These are phyloP conservation scores for Cylas formicarius DNA, from an alignment of 1,140 invertebrate species.

Conservation along the genomic window DNA sequence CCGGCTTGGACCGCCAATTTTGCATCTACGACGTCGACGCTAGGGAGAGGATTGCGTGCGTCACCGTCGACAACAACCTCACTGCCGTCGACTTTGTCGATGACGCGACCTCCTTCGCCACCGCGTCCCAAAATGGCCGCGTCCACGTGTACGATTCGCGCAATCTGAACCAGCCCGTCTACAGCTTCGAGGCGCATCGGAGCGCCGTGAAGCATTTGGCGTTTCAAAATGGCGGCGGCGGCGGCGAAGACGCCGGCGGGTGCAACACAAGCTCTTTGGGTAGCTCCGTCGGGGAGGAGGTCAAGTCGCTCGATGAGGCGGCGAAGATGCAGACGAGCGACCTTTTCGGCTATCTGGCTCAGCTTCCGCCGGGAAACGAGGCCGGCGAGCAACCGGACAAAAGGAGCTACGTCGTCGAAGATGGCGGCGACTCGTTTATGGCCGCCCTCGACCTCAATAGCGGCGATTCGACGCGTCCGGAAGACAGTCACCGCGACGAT, in stretches of 20 bases:
- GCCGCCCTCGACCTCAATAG: conserved; percentile 22
- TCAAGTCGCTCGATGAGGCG: background rate
- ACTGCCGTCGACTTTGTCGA: conserved; percentile 35
- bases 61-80: conserved; percentile 30
- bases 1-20: conserved; percentile 34
- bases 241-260: background rate
- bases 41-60: conserved; percentile 24
- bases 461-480: conserved; percentile 10
- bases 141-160: conserved; percentile 35
- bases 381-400: background rate
- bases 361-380: conserved; percentile 1
- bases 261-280: conserved; percentile 7
- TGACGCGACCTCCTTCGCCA: conserved; percentile 30
- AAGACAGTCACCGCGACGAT: conserved; percentile 1
- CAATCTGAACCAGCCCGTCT: conserved; percentile 28
- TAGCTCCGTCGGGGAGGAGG: conserved; percentile 5
- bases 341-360: conserved; percentile 13
- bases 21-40: conserved; percentile 32
- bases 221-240: conserved; percentile 24
- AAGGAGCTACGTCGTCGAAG: background rate
- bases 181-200: conserved; percentile 28
- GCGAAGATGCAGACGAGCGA: conserved; percentile 15
- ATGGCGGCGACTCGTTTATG: conserved; percentile 26
- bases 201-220: conserved; percentile 26
- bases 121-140: conserved; percentile 34